These are phyloP conservation scores for Erpornis zantholeuca DNA, from an alignment of 2,113 vertebrate genomes.

Conservation along the genomic window DNA sequence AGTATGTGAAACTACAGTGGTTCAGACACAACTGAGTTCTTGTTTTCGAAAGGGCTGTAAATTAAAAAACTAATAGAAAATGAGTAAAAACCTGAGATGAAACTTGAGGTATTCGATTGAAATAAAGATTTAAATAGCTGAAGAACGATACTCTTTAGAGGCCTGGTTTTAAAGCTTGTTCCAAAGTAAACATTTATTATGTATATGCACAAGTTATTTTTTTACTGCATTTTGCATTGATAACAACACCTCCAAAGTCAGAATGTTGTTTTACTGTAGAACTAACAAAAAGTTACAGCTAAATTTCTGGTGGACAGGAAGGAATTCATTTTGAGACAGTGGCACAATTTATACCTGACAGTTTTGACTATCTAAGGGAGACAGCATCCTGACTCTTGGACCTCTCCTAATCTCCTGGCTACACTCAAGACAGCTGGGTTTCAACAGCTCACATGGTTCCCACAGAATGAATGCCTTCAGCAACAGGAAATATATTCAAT, in stretches of 20 bases:
- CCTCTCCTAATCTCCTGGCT: neutral
- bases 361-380: slow-evolving; percentile 5
- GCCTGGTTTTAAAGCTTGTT: neutral
- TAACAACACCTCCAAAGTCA: neutral
- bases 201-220: neutral
- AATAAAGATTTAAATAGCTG: neutral
- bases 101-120: neutral
- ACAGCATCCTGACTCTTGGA: neutral
- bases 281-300: neutral
- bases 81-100: neutral
- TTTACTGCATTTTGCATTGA: neutral
- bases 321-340: neutral
- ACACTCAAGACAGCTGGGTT: neutral
- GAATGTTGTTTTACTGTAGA: neutral
- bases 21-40: neutral
- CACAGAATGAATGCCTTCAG: neutral
- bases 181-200: neutral
- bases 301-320: neutral
- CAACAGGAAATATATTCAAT: neutral
- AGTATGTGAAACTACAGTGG: neutral
- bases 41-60: neutral
- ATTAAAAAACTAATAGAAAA: neutral
- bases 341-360: slow-evolving; percentile 5
- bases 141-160: neutral
- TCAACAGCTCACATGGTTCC: neutral